A percentile compares a stretch with the other conserved stretches of the same genome.
Conservation (phyloP, 2,113 vertebrate genomes). For the Loxodonta africana region DNA sequence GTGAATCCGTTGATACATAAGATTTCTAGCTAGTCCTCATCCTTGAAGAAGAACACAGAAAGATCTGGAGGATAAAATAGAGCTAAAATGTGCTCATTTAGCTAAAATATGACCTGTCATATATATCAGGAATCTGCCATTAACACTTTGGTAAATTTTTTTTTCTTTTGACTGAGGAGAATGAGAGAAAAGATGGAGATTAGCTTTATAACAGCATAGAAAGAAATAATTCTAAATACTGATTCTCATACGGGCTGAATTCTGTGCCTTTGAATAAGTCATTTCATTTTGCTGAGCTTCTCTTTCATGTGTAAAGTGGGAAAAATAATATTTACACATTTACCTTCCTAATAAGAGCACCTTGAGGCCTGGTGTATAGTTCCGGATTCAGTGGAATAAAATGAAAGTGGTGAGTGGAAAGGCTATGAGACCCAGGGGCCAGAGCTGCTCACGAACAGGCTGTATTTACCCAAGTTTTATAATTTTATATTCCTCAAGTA, state of each 20-base stretch:
- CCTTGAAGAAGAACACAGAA: not conserved
- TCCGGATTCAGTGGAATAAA: conserved; percentile 60
- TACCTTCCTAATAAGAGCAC: conserved; percentile 67
- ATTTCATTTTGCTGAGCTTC: conserved; percentile 61
- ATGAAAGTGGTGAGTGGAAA: conserved; percentile 45
- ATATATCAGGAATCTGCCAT: not conserved
- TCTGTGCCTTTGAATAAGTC: conserved; percentile 63
- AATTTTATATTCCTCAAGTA: conserved; percentile 29
- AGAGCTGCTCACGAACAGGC: not conserved
- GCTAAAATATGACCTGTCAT: not conserved
- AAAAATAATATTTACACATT: conserved; percentile 72
- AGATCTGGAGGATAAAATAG: not conserved
- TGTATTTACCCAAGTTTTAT: conserved; percentile 50
- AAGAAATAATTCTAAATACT: conserved; percentile 42
- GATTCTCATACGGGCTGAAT: conserved; percentile 12
- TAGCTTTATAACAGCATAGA: not conserved
- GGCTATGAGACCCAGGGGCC: conserved; percentile 33
- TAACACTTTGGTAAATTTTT: conserved; percentile 27
- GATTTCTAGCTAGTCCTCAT: not conserved
- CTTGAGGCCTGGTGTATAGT: conserved; percentile 33
- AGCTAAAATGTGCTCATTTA: not conserved
- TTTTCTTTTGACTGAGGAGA: conserved; percentile 44
- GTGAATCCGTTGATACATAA: not conserved
- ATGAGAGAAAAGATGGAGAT: not conserved
- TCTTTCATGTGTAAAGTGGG: conserved; percentile 66